Evolutionary conservation across 2,113 vertebrate species (phyloP).

Genomic region (Naja naja): DNA sequence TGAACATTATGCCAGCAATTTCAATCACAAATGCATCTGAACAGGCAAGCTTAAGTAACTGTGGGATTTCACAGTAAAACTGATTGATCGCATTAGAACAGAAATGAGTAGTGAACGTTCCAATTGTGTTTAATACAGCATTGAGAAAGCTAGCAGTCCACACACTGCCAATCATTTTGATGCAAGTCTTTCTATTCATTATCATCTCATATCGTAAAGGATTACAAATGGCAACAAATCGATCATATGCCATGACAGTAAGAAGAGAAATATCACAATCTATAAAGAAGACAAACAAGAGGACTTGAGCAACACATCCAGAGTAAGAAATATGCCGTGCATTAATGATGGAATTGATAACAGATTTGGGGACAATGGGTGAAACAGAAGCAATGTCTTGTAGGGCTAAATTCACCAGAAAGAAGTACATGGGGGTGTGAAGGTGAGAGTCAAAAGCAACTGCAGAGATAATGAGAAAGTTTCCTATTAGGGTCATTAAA

Average conservation of each 20-base stretch:
- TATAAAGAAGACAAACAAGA: background rate
- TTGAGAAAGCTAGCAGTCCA: background rate
- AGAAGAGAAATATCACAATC: background rate
- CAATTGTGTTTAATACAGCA: background rate
- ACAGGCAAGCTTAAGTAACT: background rate
- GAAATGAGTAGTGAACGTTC: background rate
- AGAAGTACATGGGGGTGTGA: background rate
- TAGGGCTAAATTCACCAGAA: background rate
- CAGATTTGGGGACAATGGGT: background rate
- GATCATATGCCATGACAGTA: background rate
- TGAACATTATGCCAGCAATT: background rate
- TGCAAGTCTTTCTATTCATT: background rate
- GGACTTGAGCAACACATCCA: background rate
- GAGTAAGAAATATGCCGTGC: background rate
- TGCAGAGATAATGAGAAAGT: background rate
- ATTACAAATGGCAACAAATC: background rate
- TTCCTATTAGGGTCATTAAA: background rate
- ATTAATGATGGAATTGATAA: background rate
- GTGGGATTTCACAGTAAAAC: background rate
- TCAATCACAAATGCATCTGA: background rate
- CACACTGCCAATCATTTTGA: background rate
- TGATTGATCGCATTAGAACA: background rate
- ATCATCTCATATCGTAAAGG: background rate
- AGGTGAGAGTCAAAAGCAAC: background rate
- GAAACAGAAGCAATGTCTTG: background rate